phyloP scores from a whole-genome alignment of 2,113 vertebrate genomes.

The Aphyosemion australe region DNA sequence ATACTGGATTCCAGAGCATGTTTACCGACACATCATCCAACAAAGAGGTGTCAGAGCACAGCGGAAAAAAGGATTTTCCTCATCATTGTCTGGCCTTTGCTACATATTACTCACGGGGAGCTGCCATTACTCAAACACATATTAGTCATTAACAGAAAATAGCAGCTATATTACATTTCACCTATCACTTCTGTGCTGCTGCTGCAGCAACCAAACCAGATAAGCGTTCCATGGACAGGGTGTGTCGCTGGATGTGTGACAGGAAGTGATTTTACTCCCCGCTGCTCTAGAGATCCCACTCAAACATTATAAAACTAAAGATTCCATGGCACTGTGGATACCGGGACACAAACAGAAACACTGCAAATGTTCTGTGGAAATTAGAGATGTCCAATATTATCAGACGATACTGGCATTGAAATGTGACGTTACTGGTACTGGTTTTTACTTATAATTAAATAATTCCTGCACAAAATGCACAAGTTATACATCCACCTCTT shows the following conservation, averaged over 20 bases:
- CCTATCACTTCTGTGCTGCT: slow-evolving; percentile 59
- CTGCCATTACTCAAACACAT: slow-evolving; percentile 51
- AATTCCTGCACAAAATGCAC: too few relatives aligned
- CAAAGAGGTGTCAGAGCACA: slow-evolving; percentile 49
- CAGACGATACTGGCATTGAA: too few relatives aligned
- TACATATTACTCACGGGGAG: slow-evolving; percentile 60
- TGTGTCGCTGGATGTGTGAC: slow-evolving; percentile 55
- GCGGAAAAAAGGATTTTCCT: slow-evolving; percentile 55
- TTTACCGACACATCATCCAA: slow-evolving; percentile 72
- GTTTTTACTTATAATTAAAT: too few relatives aligned
- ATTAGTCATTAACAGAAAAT: slow-evolving; percentile 66
- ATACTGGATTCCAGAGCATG: slow-evolving; percentile 58
- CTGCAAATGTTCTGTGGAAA: neutral
- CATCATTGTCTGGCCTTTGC: slow-evolving; percentile 55
- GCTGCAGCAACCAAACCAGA: slow-evolving; percentile 38
- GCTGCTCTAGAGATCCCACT: slow-evolving; percentile 49
- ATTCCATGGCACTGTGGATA: slow-evolving; percentile 26
- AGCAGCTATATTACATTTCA: slow-evolving; percentile 58
- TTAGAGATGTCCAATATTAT: slow-evolving; percentile 35
- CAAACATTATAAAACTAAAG: slow-evolving; percentile 27
- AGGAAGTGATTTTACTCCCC: slow-evolving; percentile 59
- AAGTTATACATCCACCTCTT: too few relatives aligned
- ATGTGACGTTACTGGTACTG: too few relatives aligned
- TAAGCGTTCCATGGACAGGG: slow-evolving; percentile 53
- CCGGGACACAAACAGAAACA: slow-evolving; percentile 7